Base-by-base conservation (phyloP, 2,888 invertebrate species). In the Chaetoderma sp. region DNA sequence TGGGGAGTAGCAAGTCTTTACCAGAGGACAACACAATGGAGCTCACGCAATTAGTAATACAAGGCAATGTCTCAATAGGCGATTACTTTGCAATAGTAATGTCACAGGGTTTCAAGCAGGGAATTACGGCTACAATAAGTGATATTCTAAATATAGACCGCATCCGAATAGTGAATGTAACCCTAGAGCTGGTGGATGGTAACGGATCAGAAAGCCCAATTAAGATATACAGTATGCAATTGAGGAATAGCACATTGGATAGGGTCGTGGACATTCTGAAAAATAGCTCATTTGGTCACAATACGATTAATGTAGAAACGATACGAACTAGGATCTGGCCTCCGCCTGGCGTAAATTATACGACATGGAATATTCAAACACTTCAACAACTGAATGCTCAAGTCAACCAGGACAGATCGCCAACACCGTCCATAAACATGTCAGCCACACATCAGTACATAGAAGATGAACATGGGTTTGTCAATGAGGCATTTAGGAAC, bases 101-200 rank as follows among this genome's bases (percentile, higher is more conserved):
- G 44, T 50, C 58, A 2, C 30, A 54, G 1, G 62, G 57, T n/a
- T 68, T 68, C 28, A 55, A 47, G 16, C 25, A 10, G 0, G 36
- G 62, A 6, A 50, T 77, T 33, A 59, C 62, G 2, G 39, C 57
- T 6, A 63, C 59, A 3, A 56, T 79, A n/a, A 71, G 73, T 2
- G 8, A 28, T 0, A 55, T 63, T 27, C 61, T 77, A 4, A 77
- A 78, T 32, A 77, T 78, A 0, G 74, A 72, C 50, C 28, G 50
- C 3, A 70, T 70, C 8, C 55, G 78, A 23, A 74, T 79, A 13
- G 66, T 69, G 45, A 75, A 79, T 49, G 44, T 68, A 18, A 65
- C 65, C n/a, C 45, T 65, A 1, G 32, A 59, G 3, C 28, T 33
- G 6, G 28, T 62, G 5, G 30, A 64, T 8, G 36, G 52, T 13